Conservation (phyloP, 2,113 vertebrate genomes). For the Recurvirostra avosetta region DNA sequence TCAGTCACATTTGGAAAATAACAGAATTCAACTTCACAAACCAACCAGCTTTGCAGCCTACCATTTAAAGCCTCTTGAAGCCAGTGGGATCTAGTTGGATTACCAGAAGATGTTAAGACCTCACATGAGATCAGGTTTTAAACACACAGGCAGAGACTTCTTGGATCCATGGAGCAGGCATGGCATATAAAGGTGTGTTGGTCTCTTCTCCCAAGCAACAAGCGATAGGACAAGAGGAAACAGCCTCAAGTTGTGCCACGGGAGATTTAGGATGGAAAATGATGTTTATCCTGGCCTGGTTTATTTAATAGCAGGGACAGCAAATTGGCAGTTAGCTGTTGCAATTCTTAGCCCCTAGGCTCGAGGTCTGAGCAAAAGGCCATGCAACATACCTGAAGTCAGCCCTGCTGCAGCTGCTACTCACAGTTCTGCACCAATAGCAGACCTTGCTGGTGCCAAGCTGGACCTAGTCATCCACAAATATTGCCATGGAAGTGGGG, state of each 20-base stretch:
- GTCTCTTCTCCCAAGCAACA: not conserved
- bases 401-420: not conserved
- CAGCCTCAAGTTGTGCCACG: not conserved
- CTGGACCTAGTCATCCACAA: not conserved
- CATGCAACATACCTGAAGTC: not conserved
- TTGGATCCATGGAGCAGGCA: not conserved
- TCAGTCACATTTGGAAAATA: not conserved
- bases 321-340: not conserved
- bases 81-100: not conserved
- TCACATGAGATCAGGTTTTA: not conserved
- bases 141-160: not conserved
- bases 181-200: not conserved
- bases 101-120: not conserved
- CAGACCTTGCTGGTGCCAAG: not conserved
- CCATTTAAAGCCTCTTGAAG: not conserved
- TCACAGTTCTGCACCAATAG: not conserved
- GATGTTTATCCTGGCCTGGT: not conserved
- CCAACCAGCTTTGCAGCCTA: not conserved
- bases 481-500: accelerated
- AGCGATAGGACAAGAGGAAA: not conserved
- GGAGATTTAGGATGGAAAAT: not conserved
- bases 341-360: not conserved
- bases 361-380: not conserved
- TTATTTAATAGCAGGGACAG: not conserved
- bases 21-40: not conserved